phyloP scores from a whole-genome alignment of 2,113 vertebrate genomes.

The Carassius gibelio region DNA sequence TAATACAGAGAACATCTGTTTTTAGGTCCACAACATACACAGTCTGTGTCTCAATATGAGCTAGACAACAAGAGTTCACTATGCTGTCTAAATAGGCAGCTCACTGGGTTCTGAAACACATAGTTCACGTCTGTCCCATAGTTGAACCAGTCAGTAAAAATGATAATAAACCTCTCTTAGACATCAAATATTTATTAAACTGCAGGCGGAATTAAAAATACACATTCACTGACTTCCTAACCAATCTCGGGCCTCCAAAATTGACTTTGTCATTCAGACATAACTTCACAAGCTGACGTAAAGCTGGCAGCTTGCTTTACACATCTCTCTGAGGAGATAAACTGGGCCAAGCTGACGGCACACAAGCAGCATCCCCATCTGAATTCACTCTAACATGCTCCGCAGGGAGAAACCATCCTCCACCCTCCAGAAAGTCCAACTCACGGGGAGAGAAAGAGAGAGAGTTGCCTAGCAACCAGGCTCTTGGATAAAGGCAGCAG shows the following conservation, averaged over 20 bases:
- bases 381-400: constrained; percentile 40
- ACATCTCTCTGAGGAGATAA: background rate
- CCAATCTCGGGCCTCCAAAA: background rate
- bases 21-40: background rate
- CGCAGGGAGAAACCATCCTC: constrained; percentile 51
- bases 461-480: constrained; percentile 56
- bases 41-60: background rate
- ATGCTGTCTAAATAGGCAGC: background rate
- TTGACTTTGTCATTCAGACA: constrained; percentile 4
- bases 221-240: background rate
- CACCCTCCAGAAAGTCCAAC: constrained; percentile 41
- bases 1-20: constrained; percentile 12
- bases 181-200: background rate
- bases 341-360: constrained; percentile 32
- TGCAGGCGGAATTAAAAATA: constrained; percentile 8
- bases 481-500: constrained; percentile 50
- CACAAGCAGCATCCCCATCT: constrained; percentile 39
- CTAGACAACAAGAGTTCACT: background rate
- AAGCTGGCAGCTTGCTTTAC: constrained; percentile 29
- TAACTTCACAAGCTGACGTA: constrained; percentile 4
- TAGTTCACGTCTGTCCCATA: background rate
- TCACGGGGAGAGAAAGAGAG: constrained; percentile 45
- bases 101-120: background rate
- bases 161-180: background rate
- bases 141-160: background rate